Evolutionary conservation across 2,113 vertebrate genomes (phyloP).

Genomic region (Aleadryas rufinucha): DNA sequence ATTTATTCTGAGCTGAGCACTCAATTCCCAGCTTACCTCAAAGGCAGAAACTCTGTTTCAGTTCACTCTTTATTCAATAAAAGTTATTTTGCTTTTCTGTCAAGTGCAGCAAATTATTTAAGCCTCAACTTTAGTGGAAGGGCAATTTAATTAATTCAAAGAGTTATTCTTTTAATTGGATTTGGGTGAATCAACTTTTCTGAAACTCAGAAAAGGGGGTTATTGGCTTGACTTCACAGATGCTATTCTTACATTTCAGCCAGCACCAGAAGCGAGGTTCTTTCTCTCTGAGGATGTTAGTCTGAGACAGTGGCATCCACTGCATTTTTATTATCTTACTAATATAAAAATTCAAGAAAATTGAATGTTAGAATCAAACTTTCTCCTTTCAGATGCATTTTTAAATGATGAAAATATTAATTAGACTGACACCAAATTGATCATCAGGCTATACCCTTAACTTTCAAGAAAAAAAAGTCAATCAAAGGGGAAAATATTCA

Average conservation of each 20-base stretch:
- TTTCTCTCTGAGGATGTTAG: not conserved
- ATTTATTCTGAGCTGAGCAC: not conserved
- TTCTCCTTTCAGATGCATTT: not conserved
- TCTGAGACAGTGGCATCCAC: not conserved
- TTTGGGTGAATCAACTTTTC: constrained; percentile 7
- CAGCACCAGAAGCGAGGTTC: not conserved
- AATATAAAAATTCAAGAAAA: not conserved
- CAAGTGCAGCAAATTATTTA: not conserved
- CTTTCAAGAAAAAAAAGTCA: not conserved
- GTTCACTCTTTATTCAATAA: not conserved
- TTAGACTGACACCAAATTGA: not conserved
- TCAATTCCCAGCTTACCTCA: not conserved
- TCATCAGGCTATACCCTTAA: not conserved
- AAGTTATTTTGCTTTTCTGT: constrained; percentile 11
- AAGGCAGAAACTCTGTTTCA: not conserved
- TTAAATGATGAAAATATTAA: not conserved
- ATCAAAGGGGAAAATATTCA: not conserved
- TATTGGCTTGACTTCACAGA: not conserved
- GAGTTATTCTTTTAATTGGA: constrained; percentile 33
- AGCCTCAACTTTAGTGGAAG: not conserved
- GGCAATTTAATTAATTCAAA: constrained; percentile 27
- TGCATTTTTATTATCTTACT: not conserved
- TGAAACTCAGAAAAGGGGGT: not conserved
- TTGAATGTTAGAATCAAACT: not conserved
- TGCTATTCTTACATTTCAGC: not conserved